These are phyloP conservation scores for Cephus runcator DNA, from an alignment of 2,888 invertebrate species.

Conservation along the genomic window DNA sequence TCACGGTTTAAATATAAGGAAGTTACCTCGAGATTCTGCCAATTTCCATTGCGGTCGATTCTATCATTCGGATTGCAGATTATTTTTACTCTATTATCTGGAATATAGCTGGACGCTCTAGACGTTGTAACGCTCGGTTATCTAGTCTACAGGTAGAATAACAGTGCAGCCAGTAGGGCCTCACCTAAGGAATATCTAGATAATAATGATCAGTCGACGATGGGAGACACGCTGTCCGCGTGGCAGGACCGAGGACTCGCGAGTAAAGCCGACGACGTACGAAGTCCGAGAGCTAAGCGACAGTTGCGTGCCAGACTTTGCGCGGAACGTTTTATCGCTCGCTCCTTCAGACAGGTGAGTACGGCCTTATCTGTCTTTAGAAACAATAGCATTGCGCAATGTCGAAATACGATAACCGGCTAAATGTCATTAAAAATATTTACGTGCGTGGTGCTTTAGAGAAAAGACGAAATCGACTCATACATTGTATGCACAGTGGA, in stretches of 20 bases:
- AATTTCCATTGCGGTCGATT: no score
- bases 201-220: not conserved
- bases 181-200: not conserved
- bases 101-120: no score
- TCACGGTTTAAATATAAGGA: no score
- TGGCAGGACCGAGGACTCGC: conserved; percentile 31
- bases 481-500: not conserved
- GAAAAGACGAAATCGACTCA: not conserved
- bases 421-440: no score
- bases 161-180: not conserved
- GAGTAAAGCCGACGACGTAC: conserved; percentile 25
- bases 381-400: not conserved
- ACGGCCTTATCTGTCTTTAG: not conserved
- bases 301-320: conserved; percentile 38
- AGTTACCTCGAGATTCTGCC: no score
- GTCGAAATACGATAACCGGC: not conserved
- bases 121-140: no score
- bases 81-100: no score
- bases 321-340: conserved; percentile 29
- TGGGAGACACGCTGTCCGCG: conserved; percentile 26
- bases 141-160: no score
- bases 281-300: conserved; percentile 24
- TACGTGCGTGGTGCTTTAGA: not conserved
- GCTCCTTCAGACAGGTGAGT: conserved; percentile 23
- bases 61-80: no score